Evolutionary conservation across 2,888 invertebrate genomes (phyloP).

Genomic region (Brachynemurus nebulosus): DNA sequence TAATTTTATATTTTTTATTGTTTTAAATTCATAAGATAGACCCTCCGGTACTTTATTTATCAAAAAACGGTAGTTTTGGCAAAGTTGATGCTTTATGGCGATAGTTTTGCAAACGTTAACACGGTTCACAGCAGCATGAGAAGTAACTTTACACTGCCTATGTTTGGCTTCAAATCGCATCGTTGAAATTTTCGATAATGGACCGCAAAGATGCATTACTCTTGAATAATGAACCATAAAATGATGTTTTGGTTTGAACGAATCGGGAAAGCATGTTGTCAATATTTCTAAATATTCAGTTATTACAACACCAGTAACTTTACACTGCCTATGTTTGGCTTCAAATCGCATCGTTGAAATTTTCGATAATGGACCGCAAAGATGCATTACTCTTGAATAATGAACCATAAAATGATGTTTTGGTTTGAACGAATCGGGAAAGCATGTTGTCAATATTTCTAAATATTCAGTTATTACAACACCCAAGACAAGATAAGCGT

Average conservation of each 20-base stretch:
- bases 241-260: slow-evolving; percentile 18
- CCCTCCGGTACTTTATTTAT: too few species aligned
- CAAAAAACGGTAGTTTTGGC: too few species aligned
- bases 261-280: slow-evolving; percentile 11
- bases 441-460: slow-evolving; percentile 10
- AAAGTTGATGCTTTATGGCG: slow-evolving; percentile 13
- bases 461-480: background rate
- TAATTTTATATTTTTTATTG: too few species aligned
- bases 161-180: slow-evolving; percentile 21
- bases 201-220: slow-evolving; percentile 16
- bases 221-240: slow-evolving; percentile 16
- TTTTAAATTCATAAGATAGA: too few species aligned
- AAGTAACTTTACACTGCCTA: slow-evolving; percentile 15
- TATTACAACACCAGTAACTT: too few species aligned
- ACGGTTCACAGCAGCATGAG: slow-evolving; percentile 12
- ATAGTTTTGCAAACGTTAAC: slow-evolving; percentile 14
- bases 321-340: slow-evolving; percentile 18
- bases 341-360: slow-evolving; percentile 19
- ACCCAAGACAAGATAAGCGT: too few species aligned
- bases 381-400: slow-evolving; percentile 15
- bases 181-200: slow-evolving; percentile 14
- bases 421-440: slow-evolving; percentile 14
- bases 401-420: slow-evolving; percentile 18
- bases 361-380: slow-evolving; percentile 15
- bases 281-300: too few species aligned